phyloP scores from a whole-genome alignment of 2,888 invertebrate genomes.

The Ennomos erosarius region DNA sequence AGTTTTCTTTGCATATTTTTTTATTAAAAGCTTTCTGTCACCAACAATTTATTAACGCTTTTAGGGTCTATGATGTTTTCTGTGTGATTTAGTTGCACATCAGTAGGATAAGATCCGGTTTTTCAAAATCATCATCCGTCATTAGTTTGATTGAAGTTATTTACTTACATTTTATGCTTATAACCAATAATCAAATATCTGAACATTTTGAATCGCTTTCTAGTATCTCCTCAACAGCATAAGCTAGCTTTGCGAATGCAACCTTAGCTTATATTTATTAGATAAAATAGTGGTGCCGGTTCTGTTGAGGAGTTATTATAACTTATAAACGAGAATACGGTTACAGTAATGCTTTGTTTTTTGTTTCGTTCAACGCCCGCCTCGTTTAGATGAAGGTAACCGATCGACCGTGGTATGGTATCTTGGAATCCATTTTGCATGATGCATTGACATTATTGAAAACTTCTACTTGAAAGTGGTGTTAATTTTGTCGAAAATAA shows the following conservation, averaged over 20 bases:
- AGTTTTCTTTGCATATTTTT: slow-evolving; percentile 65
- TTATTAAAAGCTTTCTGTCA: slow-evolving; percentile 74
- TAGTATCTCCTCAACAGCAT: slow-evolving; percentile 40
- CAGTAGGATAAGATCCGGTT: slow-evolving; percentile 35
- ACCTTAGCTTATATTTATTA: too few relatives aligned
- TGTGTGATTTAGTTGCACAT: slow-evolving; percentile 61
- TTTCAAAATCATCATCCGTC: slow-evolving; percentile 19
- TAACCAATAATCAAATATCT: slow-evolving; percentile 27
- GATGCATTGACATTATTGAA: slow-evolving; percentile 17
- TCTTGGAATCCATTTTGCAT: slow-evolving; percentile 25
- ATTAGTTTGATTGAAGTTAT: slow-evolving; percentile 17
- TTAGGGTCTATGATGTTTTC: slow-evolving; percentile 43
- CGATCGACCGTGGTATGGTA: slow-evolving; percentile 40
- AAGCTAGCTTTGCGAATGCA: background rate
- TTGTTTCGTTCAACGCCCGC: slow-evolving; percentile 31
- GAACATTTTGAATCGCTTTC: slow-evolving; percentile 36
- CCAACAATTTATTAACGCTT: slow-evolving; percentile 61
- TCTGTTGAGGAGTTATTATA: slow-evolving; percentile 26
- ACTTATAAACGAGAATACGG: slow-evolving; percentile 49
- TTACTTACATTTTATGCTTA: slow-evolving; percentile 41
- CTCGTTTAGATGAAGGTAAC: slow-evolving; percentile 43
- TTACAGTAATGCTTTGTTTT: slow-evolving; percentile 56
- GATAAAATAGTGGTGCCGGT: background rate
- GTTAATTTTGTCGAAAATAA: too few relatives aligned
- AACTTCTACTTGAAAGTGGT: too few relatives aligned